Percentiles rank a stretch among this genome's conserved stretches.
These are phyloP conservation scores for Hippotragus niger DNA, from an alignment of 2,113 vertebrate species.

Conservation along the genomic window DNA sequence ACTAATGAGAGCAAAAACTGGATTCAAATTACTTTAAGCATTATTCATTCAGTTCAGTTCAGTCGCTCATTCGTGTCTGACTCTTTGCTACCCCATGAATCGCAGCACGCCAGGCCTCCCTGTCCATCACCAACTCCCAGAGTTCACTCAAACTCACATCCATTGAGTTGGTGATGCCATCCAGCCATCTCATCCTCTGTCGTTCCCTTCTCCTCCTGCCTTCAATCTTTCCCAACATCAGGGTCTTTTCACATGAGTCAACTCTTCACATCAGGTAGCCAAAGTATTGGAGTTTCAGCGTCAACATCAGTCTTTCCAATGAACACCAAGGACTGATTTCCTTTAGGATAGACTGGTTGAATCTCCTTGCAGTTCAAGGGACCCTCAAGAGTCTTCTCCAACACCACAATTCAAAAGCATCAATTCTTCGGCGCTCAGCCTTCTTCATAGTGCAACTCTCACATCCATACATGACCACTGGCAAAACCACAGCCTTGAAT, in stretches of 20 bases:
- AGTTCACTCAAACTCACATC: not conserved
- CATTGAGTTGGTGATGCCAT: not conserved
- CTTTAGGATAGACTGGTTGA: not conserved
- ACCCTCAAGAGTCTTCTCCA: not conserved
- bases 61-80: fast-evolving
- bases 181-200: not conserved
- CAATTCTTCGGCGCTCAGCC: fast-evolving
- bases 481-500: not conserved
- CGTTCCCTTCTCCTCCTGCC: not conserved
- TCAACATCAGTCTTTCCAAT: not conserved
- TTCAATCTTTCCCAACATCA: not conserved
- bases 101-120: not conserved
- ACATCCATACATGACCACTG: not conserved
- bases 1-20: not conserved
- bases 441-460: not conserved
- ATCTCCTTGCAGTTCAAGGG: not conserved
- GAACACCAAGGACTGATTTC: not conserved
- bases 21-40: not conserved
- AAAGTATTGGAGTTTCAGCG: not conserved
- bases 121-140: not conserved
- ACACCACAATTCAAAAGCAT: not conserved
- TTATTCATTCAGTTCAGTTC: not conserved
- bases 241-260: not conserved
- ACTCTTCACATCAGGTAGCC: not conserved
- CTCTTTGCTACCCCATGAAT: not conserved